Percentiles rank a stretch among this genome's conserved stretches.
These are phyloP conservation scores for Temnothorax unifasciatus DNA, from an alignment of 2,888 invertebrate genomes.

Conservation along the genomic window DNA sequence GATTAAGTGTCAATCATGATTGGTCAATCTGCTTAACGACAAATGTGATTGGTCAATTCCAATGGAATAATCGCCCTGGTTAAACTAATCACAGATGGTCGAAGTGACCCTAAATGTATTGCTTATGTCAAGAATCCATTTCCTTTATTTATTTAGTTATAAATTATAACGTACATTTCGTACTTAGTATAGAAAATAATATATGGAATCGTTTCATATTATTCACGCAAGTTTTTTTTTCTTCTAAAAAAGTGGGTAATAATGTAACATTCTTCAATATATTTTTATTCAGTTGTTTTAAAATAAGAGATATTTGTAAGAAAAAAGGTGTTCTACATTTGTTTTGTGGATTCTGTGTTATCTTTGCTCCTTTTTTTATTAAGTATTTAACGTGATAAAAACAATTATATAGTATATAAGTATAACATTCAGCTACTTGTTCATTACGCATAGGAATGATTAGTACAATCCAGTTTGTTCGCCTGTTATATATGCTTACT, in stretches of 20 bases:
- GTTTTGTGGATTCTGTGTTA: background rate
- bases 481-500: conserved; percentile 28
- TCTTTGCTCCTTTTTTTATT: background rate
- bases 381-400: background rate
- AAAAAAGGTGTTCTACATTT: background rate
- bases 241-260: background rate
- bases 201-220: background rate
- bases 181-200: conserved; percentile 19
- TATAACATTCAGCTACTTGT: too few relatives aligned
- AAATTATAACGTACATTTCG: background rate
- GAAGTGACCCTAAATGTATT: background rate
- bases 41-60: too few relatives aligned
- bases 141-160: background rate
- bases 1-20: too few relatives aligned
- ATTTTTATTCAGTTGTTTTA: conserved; percentile 15
- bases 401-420: background rate
- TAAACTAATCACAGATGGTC: too few relatives aligned
- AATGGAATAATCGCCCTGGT: too few relatives aligned
- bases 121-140: background rate
- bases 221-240: background rate
- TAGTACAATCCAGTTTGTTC: background rate
- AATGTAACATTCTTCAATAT: background rate
- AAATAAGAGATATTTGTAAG: conserved; percentile 6
- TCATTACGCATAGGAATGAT: conserved; percentile 2
- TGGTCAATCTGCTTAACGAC: too few relatives aligned